These are phyloP conservation scores for Protomyctophum bolini DNA, from an alignment of 2,113 vertebrate genomes.

Conservation along the genomic window DNA sequence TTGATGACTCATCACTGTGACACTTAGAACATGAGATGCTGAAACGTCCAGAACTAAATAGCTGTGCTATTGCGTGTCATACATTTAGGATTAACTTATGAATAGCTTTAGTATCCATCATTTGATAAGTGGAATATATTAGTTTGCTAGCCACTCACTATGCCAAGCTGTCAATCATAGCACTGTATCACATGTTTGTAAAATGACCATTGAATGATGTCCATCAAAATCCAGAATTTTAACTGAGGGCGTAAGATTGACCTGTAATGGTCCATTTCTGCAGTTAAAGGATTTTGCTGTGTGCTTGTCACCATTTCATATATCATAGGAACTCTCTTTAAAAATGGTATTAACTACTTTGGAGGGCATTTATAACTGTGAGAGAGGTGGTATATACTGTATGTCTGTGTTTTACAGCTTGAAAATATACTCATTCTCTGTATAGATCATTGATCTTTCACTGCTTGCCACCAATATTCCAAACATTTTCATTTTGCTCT, in stretches of 20 bases:
- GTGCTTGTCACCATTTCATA: background rate
- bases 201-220: constrained; percentile 2
- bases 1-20: constrained; percentile 68
- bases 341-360: constrained; percentile 12
- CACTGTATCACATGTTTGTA: constrained; percentile 23
- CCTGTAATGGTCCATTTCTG: background rate
- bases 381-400: constrained; percentile 17
- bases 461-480: constrained; percentile 16
- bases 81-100: constrained; percentile 56
- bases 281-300: background rate
- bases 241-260: too few species aligned
- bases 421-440: constrained; percentile 32
- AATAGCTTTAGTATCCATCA: constrained; percentile 50
- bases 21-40: constrained; percentile 58
- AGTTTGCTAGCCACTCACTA: constrained; percentile 16
- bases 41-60: constrained; percentile 56
- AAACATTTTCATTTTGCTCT: constrained; percentile 17
- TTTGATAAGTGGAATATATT: constrained; percentile 30
- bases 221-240: background rate
- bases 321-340: constrained; percentile 27
- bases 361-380: constrained; percentile 29
- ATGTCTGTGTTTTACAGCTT: constrained; percentile 26
- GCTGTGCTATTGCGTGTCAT: constrained; percentile 61
- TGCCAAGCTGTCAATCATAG: constrained; percentile 37
- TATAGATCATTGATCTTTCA: constrained; percentile 13